Base-by-base conservation (phyloP, 2,888 invertebrate species). In the Drosophila buzzatii region DNA sequence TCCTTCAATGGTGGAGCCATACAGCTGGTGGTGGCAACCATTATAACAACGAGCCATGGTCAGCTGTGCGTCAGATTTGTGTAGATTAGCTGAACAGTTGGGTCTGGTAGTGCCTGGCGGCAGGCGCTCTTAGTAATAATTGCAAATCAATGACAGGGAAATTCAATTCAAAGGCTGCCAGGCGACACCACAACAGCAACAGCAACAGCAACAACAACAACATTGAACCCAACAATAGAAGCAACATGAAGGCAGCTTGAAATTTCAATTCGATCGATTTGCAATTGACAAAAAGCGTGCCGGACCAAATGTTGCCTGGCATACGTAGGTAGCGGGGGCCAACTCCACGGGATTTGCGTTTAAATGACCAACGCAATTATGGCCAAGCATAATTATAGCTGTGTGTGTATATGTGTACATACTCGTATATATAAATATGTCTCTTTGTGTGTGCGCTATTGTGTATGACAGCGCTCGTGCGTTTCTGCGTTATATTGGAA, bases 121-220 rank as follows among this genome's bases (percentile, higher is more conserved):
- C 77, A 61, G 70, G 69, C 72, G 79, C 89, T 83, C 81, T 85
- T 79, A 80, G 79, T 73, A 82, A 86, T 85, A 85, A 89, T 89
- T 89, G 86, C 83, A 81, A 88, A 88, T 82, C 83, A 86, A 88
- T 86, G 85, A 88, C 72, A 73, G 76, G 56, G 73, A 81, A 79
- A 76, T 82, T 81, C 79, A 81, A 76, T 82, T 82, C 68, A 75
- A 78, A 79, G 73, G 81, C 73, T 73, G 71, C 72, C 76, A 69
- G 70, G 74, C 62, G 70, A 78, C 76, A 68, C 58, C 66, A 70
- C 51, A 52, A 27, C 64, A 63, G 58, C 51, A 61, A 41, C 65
- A 65, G 41, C 59, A 57, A 31, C 61, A 59, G 31, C 65, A 64
- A 37, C 57, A 67, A 27, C 51, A 63, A 52, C 64, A 62, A 47